Evolutionary conservation across 2,797 vertebrate species (phyloP).

Genomic region (Bradypodion pumilum): DNA sequence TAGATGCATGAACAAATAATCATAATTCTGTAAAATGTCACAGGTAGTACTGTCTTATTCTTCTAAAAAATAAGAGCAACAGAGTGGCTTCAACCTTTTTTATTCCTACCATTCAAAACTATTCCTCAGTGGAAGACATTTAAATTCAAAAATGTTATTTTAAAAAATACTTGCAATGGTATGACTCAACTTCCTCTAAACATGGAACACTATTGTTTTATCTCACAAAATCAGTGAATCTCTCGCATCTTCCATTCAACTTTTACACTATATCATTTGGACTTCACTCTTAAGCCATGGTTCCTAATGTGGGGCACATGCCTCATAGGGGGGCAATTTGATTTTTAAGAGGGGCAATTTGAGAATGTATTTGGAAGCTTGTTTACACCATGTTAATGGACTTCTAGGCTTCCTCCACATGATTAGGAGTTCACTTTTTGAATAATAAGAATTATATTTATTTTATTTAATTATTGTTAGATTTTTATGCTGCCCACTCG

Average conservation of each 20-base stretch:
- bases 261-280: background rate
- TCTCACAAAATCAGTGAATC: constrained; percentile 28
- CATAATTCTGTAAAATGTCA: background rate
- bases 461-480: too few relatives aligned
- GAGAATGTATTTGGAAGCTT: too few relatives aligned
- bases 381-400: too few relatives aligned
- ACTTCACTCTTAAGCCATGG: background rate
- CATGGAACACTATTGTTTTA: constrained; percentile 2
- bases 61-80: background rate
- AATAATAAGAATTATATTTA: too few relatives aligned
- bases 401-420: too few relatives aligned
- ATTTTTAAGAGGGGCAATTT: too few relatives aligned
- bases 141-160: constrained; percentile 29
- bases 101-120: background rate
- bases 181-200: background rate
- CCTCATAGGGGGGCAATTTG: too few relatives aligned
- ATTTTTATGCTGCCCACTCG: too few relatives aligned
- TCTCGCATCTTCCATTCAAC: background rate
- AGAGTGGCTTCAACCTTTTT: background rate
- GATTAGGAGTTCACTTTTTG: too few relatives aligned
- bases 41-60: background rate
- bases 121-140: background rate
- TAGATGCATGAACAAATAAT: background rate
- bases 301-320: too few relatives aligned
- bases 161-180: constrained; percentile 4